Conservation (phyloP, 2,888 invertebrate genomes). For the Megaustenia siamemsis region DNA sequence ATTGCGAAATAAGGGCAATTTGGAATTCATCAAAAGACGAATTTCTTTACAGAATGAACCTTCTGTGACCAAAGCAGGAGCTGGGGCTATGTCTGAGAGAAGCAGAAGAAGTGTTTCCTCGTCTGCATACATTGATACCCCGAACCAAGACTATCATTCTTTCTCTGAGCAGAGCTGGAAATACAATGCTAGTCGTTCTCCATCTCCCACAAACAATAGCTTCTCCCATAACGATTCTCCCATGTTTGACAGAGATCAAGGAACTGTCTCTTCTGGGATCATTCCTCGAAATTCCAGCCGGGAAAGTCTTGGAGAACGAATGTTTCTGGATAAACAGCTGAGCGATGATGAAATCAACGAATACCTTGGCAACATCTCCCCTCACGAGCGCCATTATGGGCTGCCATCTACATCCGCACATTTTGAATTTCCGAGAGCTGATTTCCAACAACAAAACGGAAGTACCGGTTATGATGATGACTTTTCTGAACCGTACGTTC, state of each 20-base stretch:
- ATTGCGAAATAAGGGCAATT: constrained; percentile 28
- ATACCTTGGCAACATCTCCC: constrained; percentile 59
- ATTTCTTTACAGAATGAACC: constrained; percentile 25
- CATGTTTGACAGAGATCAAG: not conserved
- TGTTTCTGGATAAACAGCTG: not conserved
- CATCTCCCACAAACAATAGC: not conserved
- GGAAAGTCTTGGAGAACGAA: constrained; percentile 10
- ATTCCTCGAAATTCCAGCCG: not conserved
- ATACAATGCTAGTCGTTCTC: not conserved
- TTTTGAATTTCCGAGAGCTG: not conserved
- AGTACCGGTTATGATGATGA: not conserved
- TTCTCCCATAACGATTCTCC: not conserved
- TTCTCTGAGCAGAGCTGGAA: not conserved
- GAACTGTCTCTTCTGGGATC: not conserved
- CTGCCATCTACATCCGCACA: constrained; percentile 15
- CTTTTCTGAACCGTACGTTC: constrained; percentile 24
- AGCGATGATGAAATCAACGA: constrained; percentile 58
- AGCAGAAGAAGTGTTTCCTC: not conserved
- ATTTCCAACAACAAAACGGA: not conserved
- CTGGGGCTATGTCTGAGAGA: too few relatives aligned
- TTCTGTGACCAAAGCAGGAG: not conserved
- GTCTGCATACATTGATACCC: not conserved
- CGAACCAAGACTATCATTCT: not conserved
- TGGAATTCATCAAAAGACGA: constrained; percentile 45
- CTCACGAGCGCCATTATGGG: constrained; percentile 50